Percentiles rank a stretch among this genome's conserved stretches.
These are phyloP conservation scores for Lepidocyrtinus sp. DNA, from an alignment of 2,888 invertebrate species.

Conservation along the genomic window DNA sequence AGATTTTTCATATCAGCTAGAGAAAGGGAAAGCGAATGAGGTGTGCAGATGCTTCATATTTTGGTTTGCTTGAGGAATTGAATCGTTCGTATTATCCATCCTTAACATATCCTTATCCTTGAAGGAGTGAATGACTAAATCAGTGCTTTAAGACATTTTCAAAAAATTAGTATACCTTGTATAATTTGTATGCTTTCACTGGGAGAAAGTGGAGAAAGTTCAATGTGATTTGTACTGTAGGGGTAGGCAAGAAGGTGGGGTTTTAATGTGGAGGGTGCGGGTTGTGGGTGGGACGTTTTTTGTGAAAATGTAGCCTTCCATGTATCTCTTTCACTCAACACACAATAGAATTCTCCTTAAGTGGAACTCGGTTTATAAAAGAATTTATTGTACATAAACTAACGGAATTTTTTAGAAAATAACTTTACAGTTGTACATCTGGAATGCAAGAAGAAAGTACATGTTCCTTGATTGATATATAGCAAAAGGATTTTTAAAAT, in stretches of 20 bases:
- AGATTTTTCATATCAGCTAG: background rate
- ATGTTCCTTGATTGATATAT: no score
- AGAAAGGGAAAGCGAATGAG: no score
- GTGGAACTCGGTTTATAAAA: no score
- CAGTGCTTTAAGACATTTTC: constrained; percentile 9
- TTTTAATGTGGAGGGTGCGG: constrained; percentile 21
- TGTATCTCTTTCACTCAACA: constrained; percentile 39
- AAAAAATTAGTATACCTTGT: background rate
- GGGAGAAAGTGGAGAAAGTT: background rate
- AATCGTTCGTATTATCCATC: background rate
- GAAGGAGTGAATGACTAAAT: background rate
- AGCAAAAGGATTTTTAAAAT: no score
- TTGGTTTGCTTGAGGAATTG: no score
- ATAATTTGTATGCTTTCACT: background rate
- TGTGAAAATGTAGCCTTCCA: constrained; percentile 60
- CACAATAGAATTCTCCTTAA: no score
- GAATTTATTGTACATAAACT: no score
- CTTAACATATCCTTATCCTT: background rate
- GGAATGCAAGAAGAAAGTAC: no score
- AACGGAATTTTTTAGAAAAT: no score
- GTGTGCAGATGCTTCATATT: no score
- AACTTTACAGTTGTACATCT: no score
- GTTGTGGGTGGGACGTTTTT: constrained; percentile 36
- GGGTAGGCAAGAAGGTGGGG: no score
- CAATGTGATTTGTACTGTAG: background rate